Evolutionary conservation across 1,140 invertebrate species (phyloP).

Genomic region (Papilio polytes): DNA sequence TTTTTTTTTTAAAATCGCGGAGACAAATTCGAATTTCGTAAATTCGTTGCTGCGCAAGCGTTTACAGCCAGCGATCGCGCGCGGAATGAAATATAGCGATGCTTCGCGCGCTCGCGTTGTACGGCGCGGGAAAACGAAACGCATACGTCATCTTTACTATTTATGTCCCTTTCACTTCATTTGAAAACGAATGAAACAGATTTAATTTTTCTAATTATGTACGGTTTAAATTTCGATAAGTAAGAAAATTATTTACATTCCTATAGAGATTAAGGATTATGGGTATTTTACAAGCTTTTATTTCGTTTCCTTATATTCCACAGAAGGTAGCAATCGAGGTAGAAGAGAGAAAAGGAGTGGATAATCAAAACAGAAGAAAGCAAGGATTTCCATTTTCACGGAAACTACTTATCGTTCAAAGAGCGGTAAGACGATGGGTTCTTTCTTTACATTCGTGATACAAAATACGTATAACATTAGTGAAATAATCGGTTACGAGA

Average conservation of each 20-base stretch:
- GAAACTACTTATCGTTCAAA: no score
- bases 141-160: constrained; percentile 45
- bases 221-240: neutral
- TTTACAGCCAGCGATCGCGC: constrained; percentile 66
- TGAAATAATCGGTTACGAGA: no score
- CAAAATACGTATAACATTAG: no score
- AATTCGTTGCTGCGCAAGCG: constrained; percentile 60
- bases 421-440: no score
- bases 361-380: no score
- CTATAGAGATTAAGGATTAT: neutral
- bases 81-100: constrained; percentile 61
- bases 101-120: constrained; percentile 55
- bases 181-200: constrained; percentile 30
- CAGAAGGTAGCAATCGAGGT: neutral
- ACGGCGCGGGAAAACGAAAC: constrained; percentile 63
- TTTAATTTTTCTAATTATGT: constrained; percentile 1
- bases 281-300: no score
- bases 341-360: no score
- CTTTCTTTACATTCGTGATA: no score
- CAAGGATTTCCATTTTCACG: no score
- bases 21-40: constrained; percentile 53
- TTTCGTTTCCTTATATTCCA: no score
- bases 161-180: constrained; percentile 31
- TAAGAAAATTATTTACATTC: constrained; percentile 28
- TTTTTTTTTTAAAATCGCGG: constrained; percentile 45